Percentiles rank a stretch among this genome's conserved stretches.
These are phyloP conservation scores for Cephalopholis sonnerati DNA, from an alignment of 2,113 vertebrate species.

Conservation along the genomic window DNA sequence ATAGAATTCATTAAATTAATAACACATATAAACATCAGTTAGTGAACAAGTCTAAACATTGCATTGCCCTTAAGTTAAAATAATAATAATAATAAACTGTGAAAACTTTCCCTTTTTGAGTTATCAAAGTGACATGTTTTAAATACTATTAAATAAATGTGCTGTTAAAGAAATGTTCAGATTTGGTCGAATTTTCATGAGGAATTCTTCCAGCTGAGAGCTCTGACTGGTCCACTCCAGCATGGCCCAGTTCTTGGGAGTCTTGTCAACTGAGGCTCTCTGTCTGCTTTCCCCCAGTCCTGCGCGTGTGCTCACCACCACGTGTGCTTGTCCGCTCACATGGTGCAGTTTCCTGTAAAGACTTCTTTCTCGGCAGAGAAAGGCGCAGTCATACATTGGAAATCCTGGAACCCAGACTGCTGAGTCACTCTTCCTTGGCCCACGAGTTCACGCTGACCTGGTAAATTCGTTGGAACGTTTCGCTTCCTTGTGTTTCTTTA, in stretches of 20 bases:
- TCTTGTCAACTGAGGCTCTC: constrained; percentile 30
- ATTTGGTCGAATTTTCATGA: constrained; percentile 61
- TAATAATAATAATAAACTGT: constrained; percentile 48
- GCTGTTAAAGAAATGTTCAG: constrained; percentile 48
- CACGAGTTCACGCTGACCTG: constrained; percentile 67
- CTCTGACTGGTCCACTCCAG: constrained; percentile 40
- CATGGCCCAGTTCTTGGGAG: constrained; percentile 33
- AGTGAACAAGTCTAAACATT: constrained; percentile 56
- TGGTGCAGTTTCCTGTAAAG: constrained; percentile 78
- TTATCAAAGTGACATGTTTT: constrained; percentile 69
- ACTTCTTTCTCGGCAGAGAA: constrained; percentile 67
- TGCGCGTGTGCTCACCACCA: constrained; percentile 47
- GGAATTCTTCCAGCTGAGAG: constrained; percentile 41
- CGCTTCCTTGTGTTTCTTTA: constrained; percentile 17
- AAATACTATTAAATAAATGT: constrained; percentile 71
- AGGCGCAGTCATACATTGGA: constrained; percentile 65
- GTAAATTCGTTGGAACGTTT: constrained; percentile 50
- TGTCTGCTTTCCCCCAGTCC: constrained; percentile 29
- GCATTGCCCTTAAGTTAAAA: constrained; percentile 53
- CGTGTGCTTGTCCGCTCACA: constrained; percentile 62
- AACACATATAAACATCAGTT: constrained; percentile 59
- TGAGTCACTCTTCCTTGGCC: constrained; percentile 79
- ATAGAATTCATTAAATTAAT: constrained; percentile 82
- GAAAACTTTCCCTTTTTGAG: constrained; percentile 72
- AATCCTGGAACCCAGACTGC: constrained; percentile 75